phyloP scores from a whole-genome alignment of 1,140 invertebrate species.

The Dendrolimus punctatus region DNA sequence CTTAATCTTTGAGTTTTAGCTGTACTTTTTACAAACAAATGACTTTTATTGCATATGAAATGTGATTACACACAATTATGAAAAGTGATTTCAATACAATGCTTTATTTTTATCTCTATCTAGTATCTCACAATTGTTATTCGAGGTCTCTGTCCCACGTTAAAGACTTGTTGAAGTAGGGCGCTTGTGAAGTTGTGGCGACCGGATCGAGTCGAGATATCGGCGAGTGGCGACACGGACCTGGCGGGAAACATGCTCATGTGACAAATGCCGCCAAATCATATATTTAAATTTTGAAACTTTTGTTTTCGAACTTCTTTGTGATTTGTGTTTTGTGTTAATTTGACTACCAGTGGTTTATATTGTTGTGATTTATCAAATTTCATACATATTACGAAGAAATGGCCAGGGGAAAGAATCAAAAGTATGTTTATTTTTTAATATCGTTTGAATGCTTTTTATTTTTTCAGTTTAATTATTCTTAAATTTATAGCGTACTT shows the following conservation, averaged over 20 bases:
- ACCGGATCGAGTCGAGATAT: slow-evolving; percentile 54
- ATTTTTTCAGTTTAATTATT: too few relatives aligned
- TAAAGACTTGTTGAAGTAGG: slow-evolving; percentile 61
- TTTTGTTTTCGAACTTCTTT: slow-evolving; percentile 34
- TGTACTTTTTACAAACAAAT: too few relatives aligned
- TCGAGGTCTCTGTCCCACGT: slow-evolving; percentile 41
- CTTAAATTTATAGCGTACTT: too few relatives aligned
- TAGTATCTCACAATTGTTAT: slow-evolving; percentile 9
- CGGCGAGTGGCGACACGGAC: slow-evolving; percentile 61
- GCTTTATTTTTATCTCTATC: slow-evolving; percentile 16
- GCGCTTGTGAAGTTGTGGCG: slow-evolving; percentile 33
- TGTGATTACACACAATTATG: not conserved
- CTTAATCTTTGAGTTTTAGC: too few relatives aligned
- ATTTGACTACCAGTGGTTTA: slow-evolving; percentile 14
- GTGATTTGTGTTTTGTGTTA: slow-evolving; percentile 40
- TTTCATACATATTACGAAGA: slow-evolving; percentile 10
- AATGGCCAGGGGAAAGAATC: slow-evolving; percentile 40
- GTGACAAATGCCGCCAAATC: slow-evolving; percentile 57
- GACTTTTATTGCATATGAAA: too few relatives aligned
- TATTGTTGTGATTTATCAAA: slow-evolving; percentile 22
- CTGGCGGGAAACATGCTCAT: slow-evolving; percentile 59
- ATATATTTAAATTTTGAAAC: slow-evolving; percentile 41
- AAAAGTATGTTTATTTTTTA: slow-evolving; percentile 34
- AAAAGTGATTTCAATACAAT: slow-evolving; percentile 1
- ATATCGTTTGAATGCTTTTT: not conserved